Conservation (phyloP, 2,113 vertebrate species). For the Tragelaphus imberbis region DNA sequence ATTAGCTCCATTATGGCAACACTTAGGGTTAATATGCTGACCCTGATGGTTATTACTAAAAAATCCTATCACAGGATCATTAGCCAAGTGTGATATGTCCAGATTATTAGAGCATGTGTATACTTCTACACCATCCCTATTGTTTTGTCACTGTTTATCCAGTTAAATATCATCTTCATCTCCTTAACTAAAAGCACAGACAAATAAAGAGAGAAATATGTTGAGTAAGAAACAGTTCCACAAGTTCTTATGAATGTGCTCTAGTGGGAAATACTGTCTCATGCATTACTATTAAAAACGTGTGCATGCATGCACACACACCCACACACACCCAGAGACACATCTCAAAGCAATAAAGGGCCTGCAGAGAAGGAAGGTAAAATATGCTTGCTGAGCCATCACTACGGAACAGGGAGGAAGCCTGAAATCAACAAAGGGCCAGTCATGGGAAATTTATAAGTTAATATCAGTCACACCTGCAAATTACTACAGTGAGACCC, state of each 20-base stretch:
- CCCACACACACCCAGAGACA: background rate
- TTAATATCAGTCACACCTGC: constrained; percentile 64
- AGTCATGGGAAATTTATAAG: constrained; percentile 64
- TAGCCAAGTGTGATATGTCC: background rate
- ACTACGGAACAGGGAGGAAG: constrained; percentile 13
- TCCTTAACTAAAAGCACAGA: constrained; percentile 1
- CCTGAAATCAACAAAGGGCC: constrained; percentile 58
- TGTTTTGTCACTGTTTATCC: background rate
- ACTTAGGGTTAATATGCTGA: background rate
- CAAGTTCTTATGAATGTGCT: background rate
- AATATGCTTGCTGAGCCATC: constrained; percentile 61
- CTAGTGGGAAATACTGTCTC: constrained; percentile 27
- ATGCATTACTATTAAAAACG: background rate
- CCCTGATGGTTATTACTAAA: background rate
- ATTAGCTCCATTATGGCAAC: background rate
- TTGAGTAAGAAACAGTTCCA: background rate
- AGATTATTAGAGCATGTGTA: background rate
- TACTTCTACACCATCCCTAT: background rate
- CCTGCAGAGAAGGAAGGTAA: constrained; percentile 53
- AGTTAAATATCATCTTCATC: background rate
- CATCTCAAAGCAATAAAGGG: constrained; percentile 62
- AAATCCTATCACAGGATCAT: background rate
- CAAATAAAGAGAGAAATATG: background rate
- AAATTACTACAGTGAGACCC: constrained; percentile 60
- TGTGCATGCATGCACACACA: background rate